A percentile compares a stretch with the other conserved stretches of the same genome.
Evolutionary conservation across 2,888 invertebrate species (phyloP).

Genomic region (Ashinkailepas kermadecensis): DNA sequence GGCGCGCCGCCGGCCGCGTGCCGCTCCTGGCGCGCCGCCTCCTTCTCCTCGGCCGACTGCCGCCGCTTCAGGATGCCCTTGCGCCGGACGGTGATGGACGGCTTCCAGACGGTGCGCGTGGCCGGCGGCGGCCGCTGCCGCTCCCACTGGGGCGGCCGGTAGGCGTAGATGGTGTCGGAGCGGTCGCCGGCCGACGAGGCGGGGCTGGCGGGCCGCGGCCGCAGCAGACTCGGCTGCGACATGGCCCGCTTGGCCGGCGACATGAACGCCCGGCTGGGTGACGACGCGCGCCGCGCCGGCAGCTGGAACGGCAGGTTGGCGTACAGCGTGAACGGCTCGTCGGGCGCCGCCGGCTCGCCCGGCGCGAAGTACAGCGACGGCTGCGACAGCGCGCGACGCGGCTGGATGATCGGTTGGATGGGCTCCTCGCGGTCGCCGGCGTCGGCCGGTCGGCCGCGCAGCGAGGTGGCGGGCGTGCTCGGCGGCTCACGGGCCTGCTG

Average conservation of each 20-base stretch:
- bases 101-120: background rate
- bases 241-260: slow-evolving; percentile 7
- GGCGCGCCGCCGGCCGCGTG: background rate
- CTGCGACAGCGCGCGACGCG: background rate
- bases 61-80: slow-evolving; percentile 12
- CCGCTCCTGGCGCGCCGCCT: slow-evolving; percentile 12
- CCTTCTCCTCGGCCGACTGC: slow-evolving; percentile 8
- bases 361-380: background rate
- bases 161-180: slow-evolving; percentile 12
- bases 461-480: background rate
- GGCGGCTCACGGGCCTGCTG: background rate
- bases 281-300: background rate
- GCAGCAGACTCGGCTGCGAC: slow-evolving; percentile 17
- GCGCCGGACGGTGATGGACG: background rate
- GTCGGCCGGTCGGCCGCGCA: background rate
- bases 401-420: slow-evolving; percentile 5
- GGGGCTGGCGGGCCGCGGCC: background rate
- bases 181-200: background rate
- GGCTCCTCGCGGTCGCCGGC: background rate
- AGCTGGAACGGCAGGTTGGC: slow-evolving; percentile 21
- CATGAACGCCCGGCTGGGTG: background rate
- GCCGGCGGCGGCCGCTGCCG: background rate
- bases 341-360: background rate
- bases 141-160: background rate
- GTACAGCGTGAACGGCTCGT: slow-evolving; percentile 19